Evolutionary conservation across 37 sponge, comb jelly and placozoan genomes (phyloP).

Genomic region (Diacarnus erythraeanus): DNA sequence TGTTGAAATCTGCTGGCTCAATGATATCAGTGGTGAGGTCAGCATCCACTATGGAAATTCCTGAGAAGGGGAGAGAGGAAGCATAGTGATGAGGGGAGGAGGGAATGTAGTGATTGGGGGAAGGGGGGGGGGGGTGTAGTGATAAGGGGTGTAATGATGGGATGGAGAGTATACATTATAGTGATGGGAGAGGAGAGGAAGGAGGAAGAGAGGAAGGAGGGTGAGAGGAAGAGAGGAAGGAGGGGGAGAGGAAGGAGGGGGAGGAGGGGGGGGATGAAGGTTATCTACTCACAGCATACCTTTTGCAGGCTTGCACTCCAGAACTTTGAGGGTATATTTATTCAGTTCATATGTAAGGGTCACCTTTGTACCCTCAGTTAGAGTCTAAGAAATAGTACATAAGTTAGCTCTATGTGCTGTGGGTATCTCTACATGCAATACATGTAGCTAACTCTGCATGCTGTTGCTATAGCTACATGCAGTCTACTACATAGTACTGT

Average conservation of each 20-base stretch:
- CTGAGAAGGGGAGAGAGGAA: neutral
- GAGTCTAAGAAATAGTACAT: slow-evolving; percentile 18
- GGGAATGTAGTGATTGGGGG: neutral
- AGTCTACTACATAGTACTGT: too few species aligned
- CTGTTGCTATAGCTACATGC: too few species aligned
- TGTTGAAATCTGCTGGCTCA: slow-evolving; percentile 68
- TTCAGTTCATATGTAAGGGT: slow-evolving; percentile 67
- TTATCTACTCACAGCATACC: slow-evolving; percentile 12
- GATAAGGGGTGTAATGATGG: neutral
- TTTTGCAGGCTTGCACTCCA: slow-evolving; percentile 66
- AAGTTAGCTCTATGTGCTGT: neutral
- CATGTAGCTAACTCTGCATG: too few species aligned
- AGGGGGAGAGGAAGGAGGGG: neutral
- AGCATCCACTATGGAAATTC: slow-evolving; percentile 73
- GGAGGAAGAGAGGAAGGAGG: neutral
- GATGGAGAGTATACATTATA: neutral
- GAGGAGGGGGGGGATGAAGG: neutral
- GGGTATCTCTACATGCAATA: too few species aligned
- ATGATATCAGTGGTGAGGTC: slow-evolving; percentile 67
- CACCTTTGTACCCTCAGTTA: slow-evolving; percentile 74
- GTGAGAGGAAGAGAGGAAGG: too few species aligned
- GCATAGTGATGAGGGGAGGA: neutral
- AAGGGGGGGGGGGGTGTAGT: too few species aligned
- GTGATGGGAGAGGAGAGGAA: neutral
- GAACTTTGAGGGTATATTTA: slow-evolving; percentile 62